Conservation (phyloP, 2,113 vertebrate species). For the Ailurus styani region DNA sequence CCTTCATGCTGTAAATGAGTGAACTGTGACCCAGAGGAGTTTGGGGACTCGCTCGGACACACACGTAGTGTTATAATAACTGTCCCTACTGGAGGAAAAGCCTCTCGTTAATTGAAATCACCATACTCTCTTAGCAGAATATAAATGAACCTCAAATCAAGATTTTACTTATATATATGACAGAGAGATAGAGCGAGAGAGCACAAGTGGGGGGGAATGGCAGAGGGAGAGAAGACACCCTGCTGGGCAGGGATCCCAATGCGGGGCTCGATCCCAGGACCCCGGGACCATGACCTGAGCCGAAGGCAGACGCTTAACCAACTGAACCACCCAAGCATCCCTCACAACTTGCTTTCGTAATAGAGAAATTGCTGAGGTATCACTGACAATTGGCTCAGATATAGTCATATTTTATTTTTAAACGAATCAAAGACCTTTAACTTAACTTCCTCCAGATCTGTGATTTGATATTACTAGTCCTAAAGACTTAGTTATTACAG, state of each 20-base stretch:
- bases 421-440: not conserved
- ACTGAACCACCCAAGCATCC: too few species aligned
- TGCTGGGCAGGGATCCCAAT: accelerated
- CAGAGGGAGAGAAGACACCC: too few species aligned
- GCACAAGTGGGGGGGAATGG: too few species aligned
- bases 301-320: too few species aligned
- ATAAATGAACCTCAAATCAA: not conserved
- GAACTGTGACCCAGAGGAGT: not conserved
- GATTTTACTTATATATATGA: too few species aligned
- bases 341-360: not conserved
- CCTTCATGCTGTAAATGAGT: not conserved
- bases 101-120: not conserved
- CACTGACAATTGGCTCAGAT: not conserved
- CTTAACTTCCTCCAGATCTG: not conserved
- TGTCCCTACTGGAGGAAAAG: not conserved
- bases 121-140: not conserved
- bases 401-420: not conserved
- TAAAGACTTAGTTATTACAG: not conserved
- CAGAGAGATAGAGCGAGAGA: too few species aligned
- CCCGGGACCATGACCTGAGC: too few species aligned
- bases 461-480: not conserved
- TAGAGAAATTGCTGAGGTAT: not conserved
- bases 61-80: too few species aligned
- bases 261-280: too few species aligned
- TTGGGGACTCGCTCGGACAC: not conserved